Conservation (phyloP, 2,888 invertebrate species). For the Diadegma fenestrale region DNA sequence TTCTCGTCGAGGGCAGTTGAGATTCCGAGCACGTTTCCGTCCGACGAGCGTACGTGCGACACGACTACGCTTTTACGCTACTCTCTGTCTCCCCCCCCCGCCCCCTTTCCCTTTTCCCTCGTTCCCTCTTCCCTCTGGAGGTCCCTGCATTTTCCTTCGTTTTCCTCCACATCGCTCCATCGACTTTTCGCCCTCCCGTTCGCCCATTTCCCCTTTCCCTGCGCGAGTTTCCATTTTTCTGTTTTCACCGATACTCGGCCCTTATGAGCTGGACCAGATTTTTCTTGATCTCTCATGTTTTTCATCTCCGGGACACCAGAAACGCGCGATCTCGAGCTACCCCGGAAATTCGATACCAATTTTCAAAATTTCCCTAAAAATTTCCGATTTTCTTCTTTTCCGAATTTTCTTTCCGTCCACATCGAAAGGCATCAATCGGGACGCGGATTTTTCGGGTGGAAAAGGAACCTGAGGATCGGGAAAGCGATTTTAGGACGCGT, state of each 20-base stretch:
- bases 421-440: background rate
- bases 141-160: constrained; percentile 63
- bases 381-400: background rate
- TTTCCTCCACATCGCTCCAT: constrained; percentile 70
- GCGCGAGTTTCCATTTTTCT: background rate
- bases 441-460: background rate
- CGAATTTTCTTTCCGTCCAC: background rate
- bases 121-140: constrained; percentile 26
- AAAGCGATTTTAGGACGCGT: constrained; percentile 24
- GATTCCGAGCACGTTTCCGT: constrained; percentile 83
- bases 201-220: constrained; percentile 21
- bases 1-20: constrained; percentile 71
- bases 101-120: constrained; percentile 67
- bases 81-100: constrained; percentile 75
- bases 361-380: background rate
- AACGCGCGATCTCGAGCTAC: constrained; percentile 57
- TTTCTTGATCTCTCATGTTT: constrained; percentile 28
- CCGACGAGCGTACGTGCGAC: constrained; percentile 85
- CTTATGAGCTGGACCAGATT: constrained; percentile 27
- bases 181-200: constrained; percentile 71
- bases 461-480: background rate
- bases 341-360: constrained; percentile 1
- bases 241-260: constrained; percentile 4
- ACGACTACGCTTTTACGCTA: constrained; percentile 85
- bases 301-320: constrained; percentile 29